phyloP scores from a whole-genome alignment of 2,888 invertebrate genomes.

The Drosophila subsilvestris region DNA sequence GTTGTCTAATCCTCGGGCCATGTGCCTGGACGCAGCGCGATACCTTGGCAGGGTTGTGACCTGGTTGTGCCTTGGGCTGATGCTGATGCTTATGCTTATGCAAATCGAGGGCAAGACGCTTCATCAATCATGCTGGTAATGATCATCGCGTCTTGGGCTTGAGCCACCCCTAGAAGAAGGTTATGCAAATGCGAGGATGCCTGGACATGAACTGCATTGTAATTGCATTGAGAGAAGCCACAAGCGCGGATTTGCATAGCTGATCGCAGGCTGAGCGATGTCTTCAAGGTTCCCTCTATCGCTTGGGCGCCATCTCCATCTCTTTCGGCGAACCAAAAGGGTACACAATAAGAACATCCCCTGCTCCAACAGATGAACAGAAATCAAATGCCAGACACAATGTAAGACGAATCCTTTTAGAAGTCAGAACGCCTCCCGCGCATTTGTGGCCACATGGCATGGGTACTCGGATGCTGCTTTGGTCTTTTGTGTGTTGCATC shows the following conservation, averaged over 20 bases:
- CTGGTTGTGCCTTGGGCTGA: background rate
- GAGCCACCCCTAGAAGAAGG: slow-evolving; percentile 17
- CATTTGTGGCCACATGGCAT: slow-evolving; percentile 67
- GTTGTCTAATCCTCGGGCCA: slow-evolving; percentile 47
- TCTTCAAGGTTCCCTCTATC: slow-evolving; percentile 7
- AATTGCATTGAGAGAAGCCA: slow-evolving; percentile 60
- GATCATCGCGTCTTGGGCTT: slow-evolving; percentile 39
- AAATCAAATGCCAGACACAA: slow-evolving; percentile 36
- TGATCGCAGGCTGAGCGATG: slow-evolving; percentile 2
- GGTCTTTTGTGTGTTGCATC: slow-evolving; percentile 26
- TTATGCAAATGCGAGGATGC: slow-evolving; percentile 29
- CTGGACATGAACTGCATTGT: slow-evolving; percentile 65
- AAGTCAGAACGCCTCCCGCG: slow-evolving; percentile 61
- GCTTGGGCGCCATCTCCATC: slow-evolving; percentile 45
- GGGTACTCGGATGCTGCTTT: background rate
- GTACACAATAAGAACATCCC: background rate
- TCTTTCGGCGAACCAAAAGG: slow-evolving; percentile 17
- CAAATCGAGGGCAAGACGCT: slow-evolving; percentile 52
- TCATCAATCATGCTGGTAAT: slow-evolving; percentile 73
- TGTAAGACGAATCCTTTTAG: slow-evolving; percentile 54
- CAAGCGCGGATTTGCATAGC: slow-evolving; percentile 43
- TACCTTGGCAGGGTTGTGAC: slow-evolving; percentile 7
- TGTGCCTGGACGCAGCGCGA: slow-evolving; percentile 38
- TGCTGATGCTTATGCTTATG: slow-evolving; percentile 53
- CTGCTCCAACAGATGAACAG: slow-evolving; percentile 43